Conservation (phyloP, 2,797 vertebrate genomes). For the Odontamblyopus lacepedii region DNA sequence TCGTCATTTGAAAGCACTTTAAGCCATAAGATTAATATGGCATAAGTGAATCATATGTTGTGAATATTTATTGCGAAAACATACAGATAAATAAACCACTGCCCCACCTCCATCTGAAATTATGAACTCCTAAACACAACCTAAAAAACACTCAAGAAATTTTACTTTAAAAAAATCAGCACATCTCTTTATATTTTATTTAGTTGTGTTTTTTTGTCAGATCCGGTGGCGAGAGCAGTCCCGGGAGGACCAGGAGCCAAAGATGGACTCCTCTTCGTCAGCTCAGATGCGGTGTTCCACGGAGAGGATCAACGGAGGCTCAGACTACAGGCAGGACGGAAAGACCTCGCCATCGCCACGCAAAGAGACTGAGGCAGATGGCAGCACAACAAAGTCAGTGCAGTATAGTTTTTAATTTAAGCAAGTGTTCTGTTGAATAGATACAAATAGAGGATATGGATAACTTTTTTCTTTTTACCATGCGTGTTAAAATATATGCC, state of each 20-base stretch:
- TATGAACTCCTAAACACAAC: neutral
- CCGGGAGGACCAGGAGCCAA: conserved; percentile 86
- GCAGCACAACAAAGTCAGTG: conserved; percentile 83
- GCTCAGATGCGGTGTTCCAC: conserved; percentile 67
- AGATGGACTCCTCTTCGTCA: conserved; percentile 78
- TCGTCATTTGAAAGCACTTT: too few species aligned
- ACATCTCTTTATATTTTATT: neutral
- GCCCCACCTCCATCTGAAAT: neutral
- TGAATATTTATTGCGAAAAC: neutral
- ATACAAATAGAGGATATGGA: too few species aligned
- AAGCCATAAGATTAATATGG: too few species aligned
- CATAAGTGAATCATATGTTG: too few species aligned
- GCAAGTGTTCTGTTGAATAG: too few species aligned
- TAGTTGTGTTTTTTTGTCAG: conserved; percentile 58
- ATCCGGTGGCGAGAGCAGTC: conserved; percentile 90
- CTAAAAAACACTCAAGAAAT: neutral
- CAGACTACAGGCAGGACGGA: conserved; percentile 71
- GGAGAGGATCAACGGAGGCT: conserved; percentile 86
- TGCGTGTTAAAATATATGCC: too few species aligned
- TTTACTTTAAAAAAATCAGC: neutral
- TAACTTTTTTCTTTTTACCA: too few species aligned
- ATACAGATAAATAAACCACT: neutral
- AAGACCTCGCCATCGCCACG: conserved; percentile 62
- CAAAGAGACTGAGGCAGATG: conserved; percentile 76
- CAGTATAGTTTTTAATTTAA: neutral